Conservation (phyloP, 2,888 invertebrate species). For the Dryobota labecula region DNA sequence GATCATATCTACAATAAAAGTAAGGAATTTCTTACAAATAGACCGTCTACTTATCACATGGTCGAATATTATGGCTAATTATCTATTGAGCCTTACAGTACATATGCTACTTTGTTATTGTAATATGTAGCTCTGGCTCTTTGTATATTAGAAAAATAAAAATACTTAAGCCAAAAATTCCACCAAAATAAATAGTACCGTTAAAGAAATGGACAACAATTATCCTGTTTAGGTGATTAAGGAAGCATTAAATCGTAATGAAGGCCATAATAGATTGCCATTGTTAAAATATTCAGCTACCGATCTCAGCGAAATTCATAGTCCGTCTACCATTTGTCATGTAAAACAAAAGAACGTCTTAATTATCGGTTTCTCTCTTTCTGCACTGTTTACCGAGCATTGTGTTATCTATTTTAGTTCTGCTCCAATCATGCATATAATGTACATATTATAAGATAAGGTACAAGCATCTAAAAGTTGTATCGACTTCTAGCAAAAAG, state of each 20-base stretch:
- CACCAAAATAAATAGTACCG: conserved; percentile 32
- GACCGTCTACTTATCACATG: conserved; percentile 14
- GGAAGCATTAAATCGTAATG: conserved; percentile 58
- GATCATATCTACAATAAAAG: conserved; percentile 31
- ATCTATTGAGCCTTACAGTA: conserved; percentile 4
- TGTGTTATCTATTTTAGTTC: conserved; percentile 12
- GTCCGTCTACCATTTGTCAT: conserved; percentile 37
- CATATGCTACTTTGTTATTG: neutral
- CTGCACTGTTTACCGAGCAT: conserved; percentile 20
- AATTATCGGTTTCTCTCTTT: conserved; percentile 29
- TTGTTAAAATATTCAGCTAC: conserved; percentile 57
- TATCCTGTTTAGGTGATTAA: conserved; percentile 51
- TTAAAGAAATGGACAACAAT: conserved; percentile 51
- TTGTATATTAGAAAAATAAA: conserved; percentile 14
- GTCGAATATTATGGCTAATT: conserved; percentile 15
- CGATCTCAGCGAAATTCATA: conserved; percentile 55
- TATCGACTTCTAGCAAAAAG: neutral
- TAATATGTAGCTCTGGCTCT: neutral
- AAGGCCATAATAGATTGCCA: conserved; percentile 60
- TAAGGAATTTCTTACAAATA: conserved; percentile 10
- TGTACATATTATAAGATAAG: no score
- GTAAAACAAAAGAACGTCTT: conserved; percentile 44
- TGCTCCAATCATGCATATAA: neutral
- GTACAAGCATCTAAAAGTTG: conserved; percentile 5
- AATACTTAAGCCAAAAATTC: conserved; percentile 20